phyloP scores from a whole-genome alignment of 2,888 invertebrate species.

The Lasioglossum malachurum region DNA sequence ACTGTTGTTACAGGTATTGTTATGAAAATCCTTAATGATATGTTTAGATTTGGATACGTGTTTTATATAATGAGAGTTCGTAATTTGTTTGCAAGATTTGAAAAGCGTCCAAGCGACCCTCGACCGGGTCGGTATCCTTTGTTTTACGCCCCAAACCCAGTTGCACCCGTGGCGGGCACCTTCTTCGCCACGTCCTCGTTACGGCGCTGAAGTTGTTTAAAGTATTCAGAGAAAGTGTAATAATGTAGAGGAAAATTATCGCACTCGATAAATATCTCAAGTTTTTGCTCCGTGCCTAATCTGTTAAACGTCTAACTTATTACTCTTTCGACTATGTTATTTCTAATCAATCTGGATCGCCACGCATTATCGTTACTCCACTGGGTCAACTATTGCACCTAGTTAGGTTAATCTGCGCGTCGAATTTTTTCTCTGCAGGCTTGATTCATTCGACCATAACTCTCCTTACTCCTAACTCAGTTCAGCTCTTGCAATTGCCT shows the following conservation, averaged over 20 bases:
- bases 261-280: background rate
- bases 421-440: background rate
- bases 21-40: too few relatives aligned
- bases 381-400: background rate
- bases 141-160: too few relatives aligned
- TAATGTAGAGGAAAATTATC: background rate
- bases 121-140: too few relatives aligned
- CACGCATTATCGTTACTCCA: background rate
- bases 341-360: background rate
- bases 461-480: background rate
- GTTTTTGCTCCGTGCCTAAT: background rate
- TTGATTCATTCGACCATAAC: background rate
- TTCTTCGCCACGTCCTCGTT: too few relatives aligned
- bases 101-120: too few relatives aligned
- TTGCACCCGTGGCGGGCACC: too few relatives aligned
- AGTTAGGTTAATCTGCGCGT: background rate
- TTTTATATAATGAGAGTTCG: too few relatives aligned
- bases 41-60: too few relatives aligned
- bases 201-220: too few relatives aligned
- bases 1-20: too few relatives aligned
- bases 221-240: background rate
- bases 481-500: background rate
- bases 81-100: too few relatives aligned
- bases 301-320: background rate
- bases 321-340: background rate